Conservation (phyloP, 2,888 invertebrate species). For the Chrysolina haemoptera region DNA sequence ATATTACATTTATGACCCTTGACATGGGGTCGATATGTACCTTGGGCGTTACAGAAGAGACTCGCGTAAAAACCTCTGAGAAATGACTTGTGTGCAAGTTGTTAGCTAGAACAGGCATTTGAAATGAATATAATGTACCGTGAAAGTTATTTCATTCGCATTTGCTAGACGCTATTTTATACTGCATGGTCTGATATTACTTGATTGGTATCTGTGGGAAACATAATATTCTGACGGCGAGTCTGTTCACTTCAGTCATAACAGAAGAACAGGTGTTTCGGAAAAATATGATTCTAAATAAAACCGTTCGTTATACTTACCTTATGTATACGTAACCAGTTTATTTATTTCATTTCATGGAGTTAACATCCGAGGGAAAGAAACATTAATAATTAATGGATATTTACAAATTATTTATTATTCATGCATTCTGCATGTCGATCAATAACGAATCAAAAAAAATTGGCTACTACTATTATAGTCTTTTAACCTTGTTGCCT, state of each 20-base stretch:
- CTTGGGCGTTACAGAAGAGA: constrained; percentile 42
- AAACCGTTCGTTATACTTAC: not conserved
- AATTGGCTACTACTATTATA: too few species aligned
- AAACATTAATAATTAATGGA: too few species aligned
- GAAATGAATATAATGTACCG: constrained; percentile 31
- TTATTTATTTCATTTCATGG: too few species aligned
- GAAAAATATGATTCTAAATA: not conserved
- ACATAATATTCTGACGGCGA: constrained; percentile 7
- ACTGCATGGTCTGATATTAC: constrained; percentile 18
- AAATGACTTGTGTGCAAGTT: constrained; percentile 31
- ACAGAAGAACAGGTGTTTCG: not conserved
- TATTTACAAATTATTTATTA: too few species aligned
- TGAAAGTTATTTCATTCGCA: constrained; percentile 25
- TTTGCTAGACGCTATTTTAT: constrained; percentile 13
- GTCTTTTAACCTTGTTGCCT: too few species aligned
- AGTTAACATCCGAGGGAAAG: too few species aligned
- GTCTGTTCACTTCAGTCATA: constrained; percentile 12
- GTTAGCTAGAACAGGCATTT: constrained; percentile 27
- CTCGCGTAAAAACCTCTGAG: constrained; percentile 36
- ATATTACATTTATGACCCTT: constrained; percentile 44
- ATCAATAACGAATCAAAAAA: too few species aligned
- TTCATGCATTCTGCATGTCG: too few species aligned
- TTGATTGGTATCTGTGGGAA: constrained; percentile 22
- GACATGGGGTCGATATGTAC: constrained; percentile 43
- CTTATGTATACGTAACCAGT: too few species aligned